Conservation (phyloP, 2,113 vertebrate genomes). For the Ptilonorhynchus violaceus region DNA sequence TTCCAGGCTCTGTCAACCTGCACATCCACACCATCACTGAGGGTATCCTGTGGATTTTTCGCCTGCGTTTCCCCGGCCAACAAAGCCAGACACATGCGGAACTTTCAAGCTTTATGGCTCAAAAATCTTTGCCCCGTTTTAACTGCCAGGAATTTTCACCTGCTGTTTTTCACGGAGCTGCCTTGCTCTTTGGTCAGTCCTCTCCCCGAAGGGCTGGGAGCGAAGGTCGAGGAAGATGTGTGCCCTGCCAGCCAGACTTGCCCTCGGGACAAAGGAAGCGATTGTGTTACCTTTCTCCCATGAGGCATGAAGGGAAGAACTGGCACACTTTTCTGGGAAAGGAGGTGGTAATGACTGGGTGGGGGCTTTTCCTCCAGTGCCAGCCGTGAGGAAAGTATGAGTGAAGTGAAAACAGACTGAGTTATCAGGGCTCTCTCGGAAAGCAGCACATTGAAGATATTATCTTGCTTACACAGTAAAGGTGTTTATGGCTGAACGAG, state of each 20-base stretch:
- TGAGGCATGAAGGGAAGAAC: background rate
- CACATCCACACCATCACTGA: fast-evolving
- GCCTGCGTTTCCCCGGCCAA: fast-evolving
- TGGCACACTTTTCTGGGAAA: background rate
- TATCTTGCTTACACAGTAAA: background rate
- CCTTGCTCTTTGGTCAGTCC: slow-evolving; percentile 23
- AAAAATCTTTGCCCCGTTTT: background rate
- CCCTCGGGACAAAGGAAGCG: background rate
- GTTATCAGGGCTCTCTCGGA: background rate
- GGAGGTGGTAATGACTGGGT: background rate
- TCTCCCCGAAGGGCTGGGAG: background rate
- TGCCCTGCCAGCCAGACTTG: background rate
- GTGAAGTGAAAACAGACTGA: background rate
- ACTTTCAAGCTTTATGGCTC: background rate
- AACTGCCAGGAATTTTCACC: background rate
- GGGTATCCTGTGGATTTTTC: fast-evolving
- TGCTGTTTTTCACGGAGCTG: background rate
- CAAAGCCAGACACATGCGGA: background rate
- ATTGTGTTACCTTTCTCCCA: background rate
- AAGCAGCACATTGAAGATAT: background rate
- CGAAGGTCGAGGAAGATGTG: background rate
- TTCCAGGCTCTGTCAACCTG: background rate
- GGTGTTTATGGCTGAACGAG: background rate
- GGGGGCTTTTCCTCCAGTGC: background rate
- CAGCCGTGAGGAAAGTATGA: background rate